phyloP scores from a whole-genome alignment of 2,888 invertebrate species.

The Agrochola litura region DNA sequence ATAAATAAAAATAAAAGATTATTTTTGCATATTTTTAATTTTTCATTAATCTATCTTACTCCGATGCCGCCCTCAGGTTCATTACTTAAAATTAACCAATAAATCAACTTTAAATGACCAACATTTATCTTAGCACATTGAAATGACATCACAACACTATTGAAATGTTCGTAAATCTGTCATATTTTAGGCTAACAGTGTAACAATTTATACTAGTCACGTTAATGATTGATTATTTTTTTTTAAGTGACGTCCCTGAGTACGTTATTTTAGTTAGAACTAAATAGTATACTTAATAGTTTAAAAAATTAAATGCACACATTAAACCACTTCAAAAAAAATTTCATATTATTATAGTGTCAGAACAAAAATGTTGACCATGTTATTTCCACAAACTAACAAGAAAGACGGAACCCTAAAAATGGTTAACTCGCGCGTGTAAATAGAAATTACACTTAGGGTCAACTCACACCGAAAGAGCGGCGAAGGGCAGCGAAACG shows the following conservation, averaged over 20 bases:
- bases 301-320: constrained; percentile 63
- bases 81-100: constrained; percentile 26
- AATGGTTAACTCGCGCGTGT: too few relatives aligned
- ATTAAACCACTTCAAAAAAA: constrained; percentile 48
- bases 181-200: not conserved
- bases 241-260: constrained; percentile 24
- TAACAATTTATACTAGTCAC: constrained; percentile 5
- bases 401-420: not conserved
- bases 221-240: constrained; percentile 8
- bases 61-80: constrained; percentile 1
- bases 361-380: constrained; percentile 43
- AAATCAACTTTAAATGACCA: not conserved
- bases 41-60: constrained; percentile 46
- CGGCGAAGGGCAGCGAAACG: too few relatives aligned
- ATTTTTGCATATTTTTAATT: constrained; percentile 38
- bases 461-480: too few relatives aligned
- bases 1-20: constrained; percentile 10
- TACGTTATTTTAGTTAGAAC: constrained; percentile 32
- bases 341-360: constrained; percentile 25
- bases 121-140: not conserved
- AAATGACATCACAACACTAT: not conserved
- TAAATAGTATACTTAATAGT: constrained; percentile 44
- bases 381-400: constrained; percentile 18
- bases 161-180: not conserved
- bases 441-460: not conserved